phyloP scores from a whole-genome alignment of 1,140 invertebrate species.

The Heterodera schachtii region DNA sequence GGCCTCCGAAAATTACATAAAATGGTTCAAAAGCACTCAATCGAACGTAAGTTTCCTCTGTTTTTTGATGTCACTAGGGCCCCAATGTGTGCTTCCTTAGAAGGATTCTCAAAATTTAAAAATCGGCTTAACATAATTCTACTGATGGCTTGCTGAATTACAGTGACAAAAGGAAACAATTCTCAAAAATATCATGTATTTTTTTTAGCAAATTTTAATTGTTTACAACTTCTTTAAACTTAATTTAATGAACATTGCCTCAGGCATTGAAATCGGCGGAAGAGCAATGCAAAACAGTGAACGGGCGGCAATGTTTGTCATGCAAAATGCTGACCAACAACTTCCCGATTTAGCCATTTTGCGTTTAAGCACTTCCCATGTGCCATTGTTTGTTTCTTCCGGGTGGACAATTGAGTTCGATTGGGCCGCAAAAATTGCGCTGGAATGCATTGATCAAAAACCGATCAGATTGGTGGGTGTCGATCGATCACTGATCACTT shows the following conservation, averaged over 20 bases:
- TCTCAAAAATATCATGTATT: too few species aligned
- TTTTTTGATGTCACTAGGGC: neutral
- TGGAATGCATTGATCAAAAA: conserved; percentile 15
- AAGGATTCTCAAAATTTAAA: too few species aligned
- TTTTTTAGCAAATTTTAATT: too few species aligned
- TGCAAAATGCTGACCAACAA: conserved; percentile 6
- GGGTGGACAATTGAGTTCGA: conserved; percentile 19
- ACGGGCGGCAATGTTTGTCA: neutral
- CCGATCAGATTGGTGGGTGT: conserved; percentile 13
- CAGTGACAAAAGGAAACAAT: too few species aligned
- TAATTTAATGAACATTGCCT: too few species aligned
- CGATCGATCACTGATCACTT: neutral
- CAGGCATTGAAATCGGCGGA: neutral
- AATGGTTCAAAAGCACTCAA: neutral
- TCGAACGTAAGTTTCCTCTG: neutral
- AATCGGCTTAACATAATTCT: too few species aligned
- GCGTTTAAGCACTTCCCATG: conserved; percentile 4
- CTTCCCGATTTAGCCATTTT: conserved; percentile 11
- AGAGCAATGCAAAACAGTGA: neutral
- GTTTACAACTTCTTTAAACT: too few species aligned
- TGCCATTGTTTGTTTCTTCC: conserved; percentile 23
- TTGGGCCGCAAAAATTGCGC: conserved; percentile 7
- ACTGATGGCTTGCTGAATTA: too few species aligned
- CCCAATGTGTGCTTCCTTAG: too few species aligned
- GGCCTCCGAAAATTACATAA: neutral